Base-by-base conservation (phyloP, 2,797 vertebrate species). In the Spondyliosoma cantharus region DNA sequence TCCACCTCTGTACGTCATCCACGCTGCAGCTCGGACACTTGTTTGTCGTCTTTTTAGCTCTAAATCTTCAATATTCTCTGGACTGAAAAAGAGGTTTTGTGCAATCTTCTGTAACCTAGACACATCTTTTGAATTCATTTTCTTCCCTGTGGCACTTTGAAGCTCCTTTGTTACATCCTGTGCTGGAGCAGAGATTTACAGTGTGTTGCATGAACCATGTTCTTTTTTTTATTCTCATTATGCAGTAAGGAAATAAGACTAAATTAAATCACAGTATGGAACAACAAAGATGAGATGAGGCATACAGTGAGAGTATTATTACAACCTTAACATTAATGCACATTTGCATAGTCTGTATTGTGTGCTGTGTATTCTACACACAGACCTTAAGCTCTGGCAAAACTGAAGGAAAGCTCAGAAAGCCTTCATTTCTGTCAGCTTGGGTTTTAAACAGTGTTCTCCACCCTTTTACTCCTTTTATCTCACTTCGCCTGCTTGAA, bases 211-310 rank as follows among this genome's bases (percentile, higher is more conserved):
- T 20, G 46, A 53, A n/a, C 16, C n/a, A 6, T 59, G 63, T 62
- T 6, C 3, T 27, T 45, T 42, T 48, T 19, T 3, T 37, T 11
- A 32, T 3, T 1, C 56, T 63, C 2, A 1, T 37, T 53, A 57
- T 32, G 32, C 27, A 13, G 16, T n/a, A 27, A 48, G 52, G 37
- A 63, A 58, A 69, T 43, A 48, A 48, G 43, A 50, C 11, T 4
- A 64, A 71, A 74, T 76, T 3, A 73, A 71, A 65, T 61, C 69
- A 11, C 61, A 64, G 46, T 3, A 20, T 46, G 71, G n/a, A 83
- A 56, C n/a, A 37, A 65, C 24, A 77, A 52, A 72, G 20, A 69
- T 74, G 24, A 67, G 29, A 49, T 32, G 45, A 43, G 27, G 46
- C 16, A 29, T 48, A 42, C 42, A 50, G 37, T 5, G 49, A 57